Evolutionary conservation across 2,888 invertebrate species (phyloP), one percentile per base, ranked within the genome.

Genomic region (Stenodema calcarata): DNA sequence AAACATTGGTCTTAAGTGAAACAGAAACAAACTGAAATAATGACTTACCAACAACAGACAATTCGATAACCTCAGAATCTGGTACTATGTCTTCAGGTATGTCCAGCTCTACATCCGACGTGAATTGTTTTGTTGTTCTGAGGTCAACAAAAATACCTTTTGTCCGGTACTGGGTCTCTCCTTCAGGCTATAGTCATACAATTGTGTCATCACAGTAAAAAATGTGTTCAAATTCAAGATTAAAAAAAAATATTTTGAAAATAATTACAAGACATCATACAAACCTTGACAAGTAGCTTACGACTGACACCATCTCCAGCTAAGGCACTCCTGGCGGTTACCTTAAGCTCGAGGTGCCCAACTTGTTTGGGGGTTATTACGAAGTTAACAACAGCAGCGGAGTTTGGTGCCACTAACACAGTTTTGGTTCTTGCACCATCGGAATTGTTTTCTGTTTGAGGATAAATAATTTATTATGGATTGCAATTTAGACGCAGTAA

Each of bases 221-320:
- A 23, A 69, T 11, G 4, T 16, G 27, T 3, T 18, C 12, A 1
- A 69, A 2, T 27, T 4, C 4, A 47, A 2, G 35, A 54, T 6
- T 54, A 35, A 35, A 7, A 35, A 35, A 35, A 2, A 35, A 2
- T 7, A 2, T 35, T 35, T 35, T 35, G 35, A 35, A 35, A 35
- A 35, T 35, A 35, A 35, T 35, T 47, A 12, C 4, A 23, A 27
- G 18, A 12, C 1, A 75, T 18, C 14, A 86, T 27, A 30, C 30
- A 35, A 83, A 95, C 95, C 92, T 94, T 94, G 18, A 96, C 96
- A 75, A 94, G 93, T 1, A 97, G 92, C 89, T 94, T 94, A 89
- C 94, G 93, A 88, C 94, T 93, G 6, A 97, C 93, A 11, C 95
- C 94, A 90, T 98, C 97, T 7, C 97, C 97, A 47, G 95, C 95